phyloP scores from a whole-genome alignment of 2,888 invertebrate genomes.

The Chaetogeoica ovagalla region DNA sequence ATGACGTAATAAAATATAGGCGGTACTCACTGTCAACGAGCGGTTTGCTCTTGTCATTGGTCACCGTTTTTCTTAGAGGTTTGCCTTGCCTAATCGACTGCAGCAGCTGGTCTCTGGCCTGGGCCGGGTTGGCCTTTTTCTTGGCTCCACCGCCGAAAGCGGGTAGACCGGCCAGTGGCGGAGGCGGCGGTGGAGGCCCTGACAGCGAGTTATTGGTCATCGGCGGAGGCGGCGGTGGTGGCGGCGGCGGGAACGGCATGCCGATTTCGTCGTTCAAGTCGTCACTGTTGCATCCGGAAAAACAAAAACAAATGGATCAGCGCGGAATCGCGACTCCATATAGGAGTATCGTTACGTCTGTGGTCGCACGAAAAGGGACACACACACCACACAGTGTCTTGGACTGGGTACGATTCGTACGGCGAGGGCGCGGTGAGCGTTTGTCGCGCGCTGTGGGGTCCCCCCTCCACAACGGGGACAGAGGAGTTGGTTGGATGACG shows the following conservation, averaged over 20 bases:
- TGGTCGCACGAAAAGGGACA: background rate
- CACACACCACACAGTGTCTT: background rate
- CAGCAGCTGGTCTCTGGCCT: conserved; percentile 69
- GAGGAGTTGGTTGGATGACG: no score
- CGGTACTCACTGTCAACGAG: conserved; percentile 68
- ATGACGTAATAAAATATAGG: background rate
- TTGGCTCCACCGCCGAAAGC: conserved; percentile 61
- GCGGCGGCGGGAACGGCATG: conserved; percentile 56
- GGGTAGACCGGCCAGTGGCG: conserved; percentile 60
- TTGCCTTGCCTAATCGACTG: conserved; percentile 82
- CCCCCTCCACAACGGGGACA: no score
- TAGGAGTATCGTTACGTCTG: background rate
- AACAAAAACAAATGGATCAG: background rate
- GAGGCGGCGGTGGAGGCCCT: conserved; percentile 56
- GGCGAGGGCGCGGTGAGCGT: no score
- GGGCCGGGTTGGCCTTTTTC: conserved; percentile 62
- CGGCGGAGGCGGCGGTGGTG: conserved; percentile 64
- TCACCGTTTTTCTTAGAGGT: conserved; percentile 79
- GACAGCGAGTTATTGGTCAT: conserved; percentile 64
- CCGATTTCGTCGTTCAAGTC: conserved; percentile 5
- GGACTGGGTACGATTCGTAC: no score
- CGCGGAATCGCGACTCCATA: no score
- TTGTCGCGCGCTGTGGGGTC: no score
- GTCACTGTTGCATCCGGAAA: background rate
- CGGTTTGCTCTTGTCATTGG: conserved; percentile 89